These are phyloP conservation scores for Xenops minutus DNA, from an alignment of 2,797 vertebrate genomes.

Conservation along the genomic window DNA sequence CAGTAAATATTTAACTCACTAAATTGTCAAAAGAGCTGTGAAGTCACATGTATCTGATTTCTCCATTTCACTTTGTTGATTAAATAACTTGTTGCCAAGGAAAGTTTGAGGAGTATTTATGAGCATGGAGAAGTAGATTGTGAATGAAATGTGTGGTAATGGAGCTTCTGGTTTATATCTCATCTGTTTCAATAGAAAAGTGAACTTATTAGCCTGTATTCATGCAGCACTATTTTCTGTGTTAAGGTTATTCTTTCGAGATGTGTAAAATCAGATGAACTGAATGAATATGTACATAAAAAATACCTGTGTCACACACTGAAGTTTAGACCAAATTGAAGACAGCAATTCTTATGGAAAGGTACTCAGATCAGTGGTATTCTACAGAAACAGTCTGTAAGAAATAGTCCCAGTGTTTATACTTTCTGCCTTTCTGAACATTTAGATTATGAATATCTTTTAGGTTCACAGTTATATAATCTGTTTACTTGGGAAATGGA, in stretches of 20 bases:
- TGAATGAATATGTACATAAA: background rate
- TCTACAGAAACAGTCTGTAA: background rate
- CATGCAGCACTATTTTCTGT: background rate
- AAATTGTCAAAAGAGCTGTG: background rate
- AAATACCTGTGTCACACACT: background rate
- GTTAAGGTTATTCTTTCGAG: background rate
- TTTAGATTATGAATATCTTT: conserved; percentile 44
- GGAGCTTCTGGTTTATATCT: background rate
- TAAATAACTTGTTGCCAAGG: background rate
- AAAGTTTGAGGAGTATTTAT: background rate
- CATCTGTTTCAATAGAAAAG: background rate
- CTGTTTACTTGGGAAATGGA: conserved; percentile 61
- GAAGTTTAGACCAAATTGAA: background rate
- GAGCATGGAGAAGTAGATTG: background rate
- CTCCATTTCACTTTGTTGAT: background rate
- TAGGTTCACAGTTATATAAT: conserved; percentile 55
- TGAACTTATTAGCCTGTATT: background rate
- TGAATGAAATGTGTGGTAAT: background rate
- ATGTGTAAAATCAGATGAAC: background rate
- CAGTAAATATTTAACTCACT: background rate
- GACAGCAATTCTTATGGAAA: background rate
- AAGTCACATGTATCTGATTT: background rate
- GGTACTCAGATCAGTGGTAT: background rate
- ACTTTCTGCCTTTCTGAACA: conserved; percentile 27
- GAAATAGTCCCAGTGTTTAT: background rate